phyloP scores from a whole-genome alignment of 2,113 vertebrate genomes.

The Sapajus apella region DNA sequence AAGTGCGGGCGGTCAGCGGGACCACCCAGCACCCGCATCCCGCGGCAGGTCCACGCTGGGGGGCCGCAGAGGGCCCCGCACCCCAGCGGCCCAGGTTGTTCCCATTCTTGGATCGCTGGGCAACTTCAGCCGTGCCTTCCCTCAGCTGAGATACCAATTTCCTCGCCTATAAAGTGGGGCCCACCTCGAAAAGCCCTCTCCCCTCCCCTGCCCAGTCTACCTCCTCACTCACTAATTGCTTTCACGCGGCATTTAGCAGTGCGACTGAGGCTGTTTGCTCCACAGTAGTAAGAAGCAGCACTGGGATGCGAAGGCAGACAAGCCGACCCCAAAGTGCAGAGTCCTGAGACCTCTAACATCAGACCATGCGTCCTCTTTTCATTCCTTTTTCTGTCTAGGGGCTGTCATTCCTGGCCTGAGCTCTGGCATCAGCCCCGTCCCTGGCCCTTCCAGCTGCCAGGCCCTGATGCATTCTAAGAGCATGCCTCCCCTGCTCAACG shows the following conservation, averaged over 20 bases:
- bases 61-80: neutral
- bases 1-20: accelerated
- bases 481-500: neutral
- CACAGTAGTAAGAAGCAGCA: neutral
- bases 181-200: neutral
- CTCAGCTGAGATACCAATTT: neutral
- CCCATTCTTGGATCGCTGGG: accelerated
- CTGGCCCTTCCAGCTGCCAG: neutral
- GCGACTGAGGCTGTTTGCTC: neutral
- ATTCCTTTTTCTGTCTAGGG: neutral
- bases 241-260: neutral
- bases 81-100: neutral
- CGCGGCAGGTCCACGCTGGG: neutral
- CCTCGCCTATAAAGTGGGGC: neutral
- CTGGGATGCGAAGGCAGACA: neutral
- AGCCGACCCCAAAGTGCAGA: neutral
- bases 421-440: neutral
- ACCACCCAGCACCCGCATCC: neutral
- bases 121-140: neutral
- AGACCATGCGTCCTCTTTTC: neutral
- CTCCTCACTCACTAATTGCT: neutral
- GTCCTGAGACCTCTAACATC: neutral
- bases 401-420: neutral
- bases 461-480: neutral
- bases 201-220: neutral